phyloP scores from a whole-genome alignment of 2,888 invertebrate genomes.

The Agrotis segetum region DNA sequence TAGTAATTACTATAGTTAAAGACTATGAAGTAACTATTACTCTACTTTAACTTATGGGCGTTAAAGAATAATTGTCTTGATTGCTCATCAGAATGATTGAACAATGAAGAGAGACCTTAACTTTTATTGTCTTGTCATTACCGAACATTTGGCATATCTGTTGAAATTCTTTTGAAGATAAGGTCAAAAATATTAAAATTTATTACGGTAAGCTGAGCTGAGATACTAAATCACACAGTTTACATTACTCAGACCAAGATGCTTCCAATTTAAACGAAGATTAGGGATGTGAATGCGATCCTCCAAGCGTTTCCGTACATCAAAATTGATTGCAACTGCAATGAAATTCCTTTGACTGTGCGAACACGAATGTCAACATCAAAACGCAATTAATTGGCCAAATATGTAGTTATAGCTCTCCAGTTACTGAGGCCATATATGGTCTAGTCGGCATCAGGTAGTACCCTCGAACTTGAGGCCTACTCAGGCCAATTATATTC shows the following conservation, averaged over 20 bases:
- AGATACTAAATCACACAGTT: not conserved
- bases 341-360: constrained; percentile 38
- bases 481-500: constrained; percentile 59
- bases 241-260: constrained; percentile 5
- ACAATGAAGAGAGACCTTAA: constrained; percentile 4
- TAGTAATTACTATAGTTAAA: constrained; percentile 34
- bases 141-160: constrained; percentile 11
- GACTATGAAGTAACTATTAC: constrained; percentile 28
- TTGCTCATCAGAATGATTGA: constrained; percentile 23
- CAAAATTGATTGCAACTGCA: constrained; percentile 40
- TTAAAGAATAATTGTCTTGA: constrained; percentile 23
- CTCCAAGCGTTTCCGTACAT: constrained; percentile 23
- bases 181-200: constrained; percentile 7
- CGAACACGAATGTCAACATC: constrained; percentile 52
- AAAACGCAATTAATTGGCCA: constrained; percentile 31
- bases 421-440: constrained; percentile 57
- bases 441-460: constrained; percentile 44
- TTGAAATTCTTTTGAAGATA: not conserved
- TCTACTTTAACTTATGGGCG: constrained; percentile 35
- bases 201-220: constrained; percentile 2
- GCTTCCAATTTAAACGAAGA: constrained; percentile 5
- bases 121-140: not conserved
- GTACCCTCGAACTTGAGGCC: constrained; percentile 66
- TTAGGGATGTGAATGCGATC: constrained; percentile 32
- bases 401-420: constrained; percentile 36